A percentile compares a stretch with the other conserved stretches of the same genome.
Evolutionary conservation across 2,113 vertebrate genomes (phyloP).

Genomic region (Cyprinodon variegatus): DNA sequence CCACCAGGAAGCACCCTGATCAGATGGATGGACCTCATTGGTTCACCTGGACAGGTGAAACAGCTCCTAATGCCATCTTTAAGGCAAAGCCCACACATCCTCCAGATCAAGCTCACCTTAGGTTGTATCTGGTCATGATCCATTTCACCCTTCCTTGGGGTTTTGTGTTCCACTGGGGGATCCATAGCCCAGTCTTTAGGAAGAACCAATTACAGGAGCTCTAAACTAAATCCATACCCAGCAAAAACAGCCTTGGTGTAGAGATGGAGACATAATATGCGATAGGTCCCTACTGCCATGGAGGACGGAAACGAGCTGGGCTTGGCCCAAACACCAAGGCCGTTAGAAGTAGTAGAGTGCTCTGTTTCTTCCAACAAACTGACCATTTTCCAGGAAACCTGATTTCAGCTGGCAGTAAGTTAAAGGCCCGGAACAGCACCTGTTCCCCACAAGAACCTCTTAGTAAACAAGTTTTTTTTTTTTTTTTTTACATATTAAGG

Average conservation of each 20-base stretch:
- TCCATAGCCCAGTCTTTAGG: not conserved
- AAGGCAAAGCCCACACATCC: too few relatives aligned
- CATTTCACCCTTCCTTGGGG: not conserved
- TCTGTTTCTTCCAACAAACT: constrained; percentile 8
- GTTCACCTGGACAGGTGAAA: too few relatives aligned
- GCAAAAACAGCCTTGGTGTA: not conserved
- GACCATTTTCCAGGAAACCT: constrained; percentile 4
- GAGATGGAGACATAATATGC: not conserved
- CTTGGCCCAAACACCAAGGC: constrained; percentile 31
- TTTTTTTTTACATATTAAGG: not conserved
- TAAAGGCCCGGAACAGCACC: not conserved
- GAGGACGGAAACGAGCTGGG: constrained; percentile 46
- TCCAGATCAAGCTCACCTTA: too few relatives aligned
- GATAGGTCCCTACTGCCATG: constrained; percentile 33
- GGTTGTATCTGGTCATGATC: not conserved
- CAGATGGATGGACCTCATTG: too few relatives aligned
- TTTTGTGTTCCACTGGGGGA: not conserved
- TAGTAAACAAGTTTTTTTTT: not conserved
- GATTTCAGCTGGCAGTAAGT: constrained; percentile 6
- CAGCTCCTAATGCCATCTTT: not conserved
- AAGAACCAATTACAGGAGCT: not conserved
- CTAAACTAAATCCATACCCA: not conserved
- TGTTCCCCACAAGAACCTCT: not conserved
- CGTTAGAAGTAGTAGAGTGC: constrained; percentile 8
- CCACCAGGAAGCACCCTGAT: too few relatives aligned